Evolutionary conservation across 1,140 invertebrate species (phyloP).

Genomic region (Ephestia elutella): DNA sequence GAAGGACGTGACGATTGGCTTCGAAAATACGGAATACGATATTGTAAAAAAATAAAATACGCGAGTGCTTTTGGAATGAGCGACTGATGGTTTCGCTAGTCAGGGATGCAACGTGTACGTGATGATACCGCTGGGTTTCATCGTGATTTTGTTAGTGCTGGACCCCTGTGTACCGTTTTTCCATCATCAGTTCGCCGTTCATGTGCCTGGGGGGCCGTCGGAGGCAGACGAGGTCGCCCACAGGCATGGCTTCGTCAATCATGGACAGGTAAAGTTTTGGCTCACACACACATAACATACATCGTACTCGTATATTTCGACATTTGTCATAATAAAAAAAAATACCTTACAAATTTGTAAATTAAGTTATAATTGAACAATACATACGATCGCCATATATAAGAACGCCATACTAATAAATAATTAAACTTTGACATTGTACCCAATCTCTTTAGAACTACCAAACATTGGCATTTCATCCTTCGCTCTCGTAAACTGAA

Average conservation of each 20-base stretch:
- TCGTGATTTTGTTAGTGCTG: conserved; percentile 58
- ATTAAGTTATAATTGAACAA: neutral
- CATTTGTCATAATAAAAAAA: neutral
- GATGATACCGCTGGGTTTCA: conserved; percentile 52
- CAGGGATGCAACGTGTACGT: conserved; percentile 51
- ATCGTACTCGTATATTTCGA: neutral
- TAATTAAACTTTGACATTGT: no score
- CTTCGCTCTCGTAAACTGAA: no score
- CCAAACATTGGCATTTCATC: no score
- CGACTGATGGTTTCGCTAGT: conserved; percentile 11
- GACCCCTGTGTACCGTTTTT: conserved; percentile 68
- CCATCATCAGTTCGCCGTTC: conserved; percentile 80
- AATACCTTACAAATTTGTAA: neutral
- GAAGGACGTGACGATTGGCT: conserved; percentile 26
- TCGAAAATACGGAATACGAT: conserved; percentile 22
- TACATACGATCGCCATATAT: no score
- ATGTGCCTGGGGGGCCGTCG: conserved; percentile 75
- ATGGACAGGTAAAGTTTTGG: conserved; percentile 75
- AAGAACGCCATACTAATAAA: no score
- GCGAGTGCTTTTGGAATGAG: conserved; percentile 7
- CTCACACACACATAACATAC: neutral
- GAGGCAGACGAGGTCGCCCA: conserved; percentile 75
- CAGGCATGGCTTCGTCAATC: conserved; percentile 78
- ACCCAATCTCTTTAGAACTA: no score
- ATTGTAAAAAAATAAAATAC: conserved; percentile 26